These are phyloP conservation scores for Megamerina dolium DNA, from an alignment of 2,888 invertebrate species.

Conservation along the genomic window DNA sequence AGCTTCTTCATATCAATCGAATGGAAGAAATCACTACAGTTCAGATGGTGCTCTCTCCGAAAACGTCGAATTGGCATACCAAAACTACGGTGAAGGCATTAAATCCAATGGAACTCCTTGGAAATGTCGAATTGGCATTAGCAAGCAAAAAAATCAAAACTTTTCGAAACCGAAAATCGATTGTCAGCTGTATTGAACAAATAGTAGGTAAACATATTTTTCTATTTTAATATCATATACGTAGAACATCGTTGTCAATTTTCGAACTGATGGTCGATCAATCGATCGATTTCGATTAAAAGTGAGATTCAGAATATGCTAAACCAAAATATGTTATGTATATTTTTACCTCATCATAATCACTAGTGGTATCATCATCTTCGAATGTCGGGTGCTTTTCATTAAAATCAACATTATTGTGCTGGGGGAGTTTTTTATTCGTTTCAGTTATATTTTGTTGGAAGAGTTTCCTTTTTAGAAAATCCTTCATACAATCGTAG, in stretches of 20 bases:
- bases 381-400: not conserved
- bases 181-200: not conserved
- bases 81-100: no score
- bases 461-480: slow-evolving; percentile 40
- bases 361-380: slow-evolving; percentile 33
- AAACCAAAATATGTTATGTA: not conserved
- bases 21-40: no score
- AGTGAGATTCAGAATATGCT: no score
- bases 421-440: no score
- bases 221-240: no score
- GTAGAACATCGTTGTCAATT: no score
- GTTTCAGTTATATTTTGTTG: slow-evolving; percentile 19
- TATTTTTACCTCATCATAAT: slow-evolving; percentile 35
- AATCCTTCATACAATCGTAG: slow-evolving; percentile 45
- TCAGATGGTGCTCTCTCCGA: no score
- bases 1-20: no score
- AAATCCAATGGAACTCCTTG: no score
- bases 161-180: not conserved
- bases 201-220: not conserved
- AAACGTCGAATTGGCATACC: no score
- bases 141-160: not conserved
- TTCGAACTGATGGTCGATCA: no score
- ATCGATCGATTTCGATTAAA: no score
- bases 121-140: not conserved
- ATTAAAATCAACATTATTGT: not conserved